These are phyloP conservation scores for Toxotes chatareus DNA, from an alignment of 2,113 vertebrate genomes.

Conservation along the genomic window DNA sequence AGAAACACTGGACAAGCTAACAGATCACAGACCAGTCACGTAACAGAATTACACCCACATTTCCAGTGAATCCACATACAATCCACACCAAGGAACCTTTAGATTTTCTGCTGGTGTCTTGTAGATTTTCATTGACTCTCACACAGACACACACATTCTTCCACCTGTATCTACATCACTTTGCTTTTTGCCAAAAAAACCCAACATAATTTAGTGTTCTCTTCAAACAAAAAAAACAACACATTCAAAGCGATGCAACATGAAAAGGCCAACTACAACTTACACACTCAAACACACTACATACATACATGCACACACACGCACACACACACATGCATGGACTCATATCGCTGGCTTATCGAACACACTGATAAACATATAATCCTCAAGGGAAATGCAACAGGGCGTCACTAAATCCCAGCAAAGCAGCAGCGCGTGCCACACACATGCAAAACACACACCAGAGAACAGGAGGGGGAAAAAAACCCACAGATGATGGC, in stretches of 20 bases:
- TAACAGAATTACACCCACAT: background rate
- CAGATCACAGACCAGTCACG: background rate
- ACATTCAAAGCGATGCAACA: conserved; percentile 46
- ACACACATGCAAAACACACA: conserved; percentile 41
- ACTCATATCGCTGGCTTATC: conserved; percentile 26
- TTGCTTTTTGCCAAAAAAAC: background rate
- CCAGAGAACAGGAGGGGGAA: conserved; percentile 9
- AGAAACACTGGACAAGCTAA: background rate
- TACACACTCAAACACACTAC: conserved; percentile 4
- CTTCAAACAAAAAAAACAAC: background rate
- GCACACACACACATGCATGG: conserved; percentile 23
- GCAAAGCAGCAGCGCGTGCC: conserved; percentile 25
- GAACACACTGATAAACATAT: conserved; percentile 19
- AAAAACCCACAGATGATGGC: conserved; percentile 55
- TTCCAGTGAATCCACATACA: background rate
- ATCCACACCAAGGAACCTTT: background rate
- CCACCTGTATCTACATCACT: background rate
- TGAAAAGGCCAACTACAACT: conserved; percentile 24
- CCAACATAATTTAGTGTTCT: background rate
- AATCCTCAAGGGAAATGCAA: conserved; percentile 25
- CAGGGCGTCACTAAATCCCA: conserved; percentile 7
- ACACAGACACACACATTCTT: background rate
- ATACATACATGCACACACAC: no score
- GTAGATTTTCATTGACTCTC: background rate
- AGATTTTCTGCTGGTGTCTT: background rate